Conservation (phyloP, 2,113 vertebrate genomes). For the Vicugna pacos region DNA sequence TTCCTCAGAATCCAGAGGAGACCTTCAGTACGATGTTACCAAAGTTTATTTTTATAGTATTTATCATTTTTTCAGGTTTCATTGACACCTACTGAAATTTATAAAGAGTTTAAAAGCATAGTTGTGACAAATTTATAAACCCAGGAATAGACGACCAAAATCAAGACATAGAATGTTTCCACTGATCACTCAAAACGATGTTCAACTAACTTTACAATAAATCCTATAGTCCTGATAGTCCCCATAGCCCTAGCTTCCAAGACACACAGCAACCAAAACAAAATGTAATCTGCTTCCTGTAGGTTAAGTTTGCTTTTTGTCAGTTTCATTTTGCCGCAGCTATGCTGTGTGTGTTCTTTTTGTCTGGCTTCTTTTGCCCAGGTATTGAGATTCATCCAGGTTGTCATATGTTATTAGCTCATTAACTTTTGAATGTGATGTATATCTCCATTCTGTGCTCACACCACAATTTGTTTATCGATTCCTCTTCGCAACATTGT, state of each 20-base stretch:
- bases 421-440: background rate
- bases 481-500: background rate
- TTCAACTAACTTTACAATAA: background rate
- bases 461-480: background rate
- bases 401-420: background rate
- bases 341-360: background rate
- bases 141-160: background rate
- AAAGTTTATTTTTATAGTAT: background rate
- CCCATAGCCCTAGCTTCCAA: background rate
- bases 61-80: background rate
- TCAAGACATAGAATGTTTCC: background rate
- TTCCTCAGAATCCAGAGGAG: background rate
- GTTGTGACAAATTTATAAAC: background rate
- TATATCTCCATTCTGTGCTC: background rate
- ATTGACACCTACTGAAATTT: background rate
- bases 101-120: background rate
- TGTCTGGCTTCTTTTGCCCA: background rate
- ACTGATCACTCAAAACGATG: background rate
- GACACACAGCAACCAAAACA: fast-evolving
- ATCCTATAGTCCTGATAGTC: no score
- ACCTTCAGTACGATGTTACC: background rate
- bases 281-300: background rate
- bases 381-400: background rate
- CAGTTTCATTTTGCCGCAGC: background rate
- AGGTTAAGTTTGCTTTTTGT: background rate